phyloP scores from a whole-genome alignment of 2,888 invertebrate genomes.

The Ophioninae sp. region DNA sequence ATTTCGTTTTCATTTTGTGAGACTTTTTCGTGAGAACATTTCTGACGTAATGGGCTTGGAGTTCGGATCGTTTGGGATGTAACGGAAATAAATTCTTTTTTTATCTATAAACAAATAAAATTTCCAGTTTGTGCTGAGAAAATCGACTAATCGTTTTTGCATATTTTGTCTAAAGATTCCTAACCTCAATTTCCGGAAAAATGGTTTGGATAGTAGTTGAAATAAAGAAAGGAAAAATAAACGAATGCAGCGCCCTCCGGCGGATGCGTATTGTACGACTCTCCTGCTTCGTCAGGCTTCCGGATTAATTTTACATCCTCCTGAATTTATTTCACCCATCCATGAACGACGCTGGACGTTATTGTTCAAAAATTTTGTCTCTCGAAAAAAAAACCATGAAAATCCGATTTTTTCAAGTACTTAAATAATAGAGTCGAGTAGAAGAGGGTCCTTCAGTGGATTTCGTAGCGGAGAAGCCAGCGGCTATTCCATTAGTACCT shows the following conservation, averaged over 20 bases:
- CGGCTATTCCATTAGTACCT: conserved; percentile 37
- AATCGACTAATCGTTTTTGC: too few relatives aligned
- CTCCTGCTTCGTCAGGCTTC: not conserved
- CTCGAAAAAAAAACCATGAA: not conserved
- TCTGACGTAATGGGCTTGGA: too few relatives aligned
- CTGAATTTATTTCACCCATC: not conserved
- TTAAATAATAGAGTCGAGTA: not conserved
- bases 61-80: too few relatives aligned
- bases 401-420: not conserved
- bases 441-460: not conserved
- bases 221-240: not conserved
- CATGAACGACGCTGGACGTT: not conserved
- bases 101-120: too few relatives aligned
- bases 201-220: too few relatives aligned
- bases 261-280: not conserved
- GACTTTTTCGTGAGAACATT: too few relatives aligned
- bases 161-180: too few relatives aligned
- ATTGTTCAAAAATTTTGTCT: not conserved
- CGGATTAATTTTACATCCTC: too few relatives aligned
- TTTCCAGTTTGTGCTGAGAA: too few relatives aligned
- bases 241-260: not conserved
- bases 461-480: not conserved
- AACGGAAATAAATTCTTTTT: too few relatives aligned
- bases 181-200: too few relatives aligned
- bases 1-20: too few relatives aligned